Conservation (phyloP, 1,140 invertebrate species). For the Drosophila repletoides region DNA sequence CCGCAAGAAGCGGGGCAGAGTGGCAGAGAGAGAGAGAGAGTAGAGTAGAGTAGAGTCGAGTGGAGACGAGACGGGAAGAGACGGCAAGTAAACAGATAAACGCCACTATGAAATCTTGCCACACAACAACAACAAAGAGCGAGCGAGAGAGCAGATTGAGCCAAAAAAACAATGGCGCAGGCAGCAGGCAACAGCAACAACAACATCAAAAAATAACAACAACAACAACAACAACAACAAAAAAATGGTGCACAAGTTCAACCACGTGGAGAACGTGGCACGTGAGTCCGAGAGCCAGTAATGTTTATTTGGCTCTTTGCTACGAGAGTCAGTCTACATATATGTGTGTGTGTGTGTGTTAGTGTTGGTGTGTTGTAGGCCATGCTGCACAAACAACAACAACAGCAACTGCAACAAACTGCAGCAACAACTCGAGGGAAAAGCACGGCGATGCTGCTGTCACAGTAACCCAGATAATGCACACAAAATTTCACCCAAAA, state of each 20-base stretch:
- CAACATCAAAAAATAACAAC: too few species aligned
- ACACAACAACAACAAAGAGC: conserved; percentile 61
- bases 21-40: not conserved
- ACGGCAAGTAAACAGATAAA: conserved; percentile 57
- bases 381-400: conserved; percentile 63
- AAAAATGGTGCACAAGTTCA: conserved; percentile 80
- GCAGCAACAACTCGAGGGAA: conserved; percentile 34
- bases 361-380: conserved; percentile 60
- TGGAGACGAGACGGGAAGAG: conserved; percentile 1
- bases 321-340: conserved; percentile 32
- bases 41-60: not conserved
- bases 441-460: conserved; percentile 58
- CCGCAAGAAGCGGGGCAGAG: not conserved
- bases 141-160: conserved; percentile 8
- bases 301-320: conserved; percentile 74
- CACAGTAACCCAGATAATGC: conserved; percentile 79
- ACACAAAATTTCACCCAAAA: conserved; percentile 78
- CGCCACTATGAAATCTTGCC: conserved; percentile 60
- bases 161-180: conserved; percentile 62
- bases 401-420: conserved; percentile 17
- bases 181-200: conserved; percentile 70
- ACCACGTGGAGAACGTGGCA: conserved; percentile 60
- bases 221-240: too few species aligned
- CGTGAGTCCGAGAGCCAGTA: conserved; percentile 70
- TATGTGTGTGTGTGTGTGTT: conserved; percentile 22